Evolutionary conservation across 2,888 invertebrate species (phyloP).

Genomic region (Spisula subtruncata): DNA sequence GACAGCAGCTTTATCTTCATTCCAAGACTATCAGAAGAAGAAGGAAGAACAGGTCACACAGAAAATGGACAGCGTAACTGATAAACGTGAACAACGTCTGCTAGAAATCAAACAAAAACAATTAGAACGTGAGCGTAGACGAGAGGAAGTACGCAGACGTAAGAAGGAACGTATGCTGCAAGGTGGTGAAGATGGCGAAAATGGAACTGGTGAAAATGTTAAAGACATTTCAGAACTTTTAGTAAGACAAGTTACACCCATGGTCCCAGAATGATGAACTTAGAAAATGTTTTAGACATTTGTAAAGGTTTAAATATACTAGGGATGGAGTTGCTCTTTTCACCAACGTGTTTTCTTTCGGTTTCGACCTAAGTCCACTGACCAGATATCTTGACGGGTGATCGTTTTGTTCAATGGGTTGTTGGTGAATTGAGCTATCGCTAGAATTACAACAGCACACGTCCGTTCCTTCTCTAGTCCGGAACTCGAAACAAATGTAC

Average conservation of each 20-base stretch:
- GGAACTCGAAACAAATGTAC: too few species aligned
- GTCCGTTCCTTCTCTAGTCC: too few species aligned
- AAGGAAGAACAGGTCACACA: conserved; percentile 78
- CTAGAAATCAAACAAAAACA: conserved; percentile 82
- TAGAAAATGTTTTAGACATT: not conserved
- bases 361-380: not conserved
- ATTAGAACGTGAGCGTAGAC: conserved; percentile 79
- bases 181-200: conserved; percentile 63
- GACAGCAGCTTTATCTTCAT: conserved; percentile 79
- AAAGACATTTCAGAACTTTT: conserved; percentile 62
- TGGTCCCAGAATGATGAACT: conserved; percentile 62
- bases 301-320: not conserved
- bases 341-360: not conserved
- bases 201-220: conserved; percentile 53
- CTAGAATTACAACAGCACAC: too few species aligned
- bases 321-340: not conserved
- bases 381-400: not conserved
- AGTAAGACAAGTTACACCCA: conserved; percentile 63
- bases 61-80: conserved; percentile 82
- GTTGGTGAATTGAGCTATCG: not conserved
- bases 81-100: conserved; percentile 81
- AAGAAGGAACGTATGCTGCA: conserved; percentile 80
- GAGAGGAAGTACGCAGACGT: conserved; percentile 81
- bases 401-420: not conserved
- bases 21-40: conserved; percentile 79